Evolutionary conservation across 1,140 invertebrate species (phyloP).

Genomic region (Conopomorpha cramerella): DNA sequence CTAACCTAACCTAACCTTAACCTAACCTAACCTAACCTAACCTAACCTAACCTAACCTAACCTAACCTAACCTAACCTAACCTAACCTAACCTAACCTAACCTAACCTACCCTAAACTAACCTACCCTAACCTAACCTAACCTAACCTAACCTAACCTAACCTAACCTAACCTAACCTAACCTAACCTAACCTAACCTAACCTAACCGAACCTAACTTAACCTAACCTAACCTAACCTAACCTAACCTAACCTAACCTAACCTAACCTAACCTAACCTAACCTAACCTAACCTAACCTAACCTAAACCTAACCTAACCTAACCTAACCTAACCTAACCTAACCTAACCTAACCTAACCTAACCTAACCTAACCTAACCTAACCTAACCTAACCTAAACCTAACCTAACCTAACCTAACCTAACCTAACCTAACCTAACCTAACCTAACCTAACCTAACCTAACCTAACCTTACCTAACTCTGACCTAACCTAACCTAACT

Average conservation of each 20-base stretch:
- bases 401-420: constrained; percentile 9
- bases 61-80: constrained; percentile 11
- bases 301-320: too few species aligned
- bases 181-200: constrained; percentile 8
- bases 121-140: constrained; percentile 10
- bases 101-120: constrained; percentile 1
- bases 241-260: constrained; percentile 9
- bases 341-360: constrained; percentile 10
- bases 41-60: constrained; percentile 4
- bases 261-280: constrained; percentile 10
- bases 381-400: too few species aligned
- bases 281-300: constrained; percentile 10
- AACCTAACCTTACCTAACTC: constrained; percentile 5
- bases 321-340: constrained; percentile 9
- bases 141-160: background rate
- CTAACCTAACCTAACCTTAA: constrained; percentile 7
- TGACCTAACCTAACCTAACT: constrained; percentile 14
- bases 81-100: constrained; percentile 7
- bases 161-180: constrained; percentile 7
- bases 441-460: constrained; percentile 7
- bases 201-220: constrained; percentile 5
- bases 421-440: constrained; percentile 7
- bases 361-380: constrained; percentile 11
- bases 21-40: constrained; percentile 6
- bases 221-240: constrained; percentile 10